Evolutionary conservation across 2,888 invertebrate species (phyloP), one percentile per base, ranked within the genome.

Genomic region (Drepana falcataria): DNA sequence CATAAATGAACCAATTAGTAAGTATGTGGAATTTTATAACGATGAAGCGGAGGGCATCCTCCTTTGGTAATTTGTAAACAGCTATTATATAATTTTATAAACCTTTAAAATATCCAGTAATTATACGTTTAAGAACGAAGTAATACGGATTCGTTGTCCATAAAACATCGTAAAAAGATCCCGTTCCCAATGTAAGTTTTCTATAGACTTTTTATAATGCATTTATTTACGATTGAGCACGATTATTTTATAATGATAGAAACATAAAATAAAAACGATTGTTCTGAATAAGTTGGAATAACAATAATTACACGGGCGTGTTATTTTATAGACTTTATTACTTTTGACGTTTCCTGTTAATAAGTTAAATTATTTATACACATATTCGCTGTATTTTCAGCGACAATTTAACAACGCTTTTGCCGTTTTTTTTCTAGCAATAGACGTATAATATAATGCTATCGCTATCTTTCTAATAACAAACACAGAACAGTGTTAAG

Each of bases 51-150:
- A 65, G 72, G 71, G 65, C 63, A 63, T 58, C 64, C 64, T 62
- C 64, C 63, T 56, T 60, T 57, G 61, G 65, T 69, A 63, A 69
- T 76, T 73, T 73, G 77, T 78, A 75, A 73, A 75, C 66, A 71
- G 65, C 68, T 61, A 44, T 44, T 44, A 69, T 73, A 77, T 73
- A 76, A 77, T 63, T 79, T 79, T 76, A 78, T 78, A 75, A 69
- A 66, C 61, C 69, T 69, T 71, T 66, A 65, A 69, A 57, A 61
- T 65, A 60, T 64, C 59, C 61, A 57, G 58, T 74, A 69, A 74
- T 78, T 74, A 71, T 63, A 61, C 56, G 41, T 48, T 53, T 53
- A 48, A 33, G 48, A 48, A 34, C 37, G 48, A 40, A 35, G 33
- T 53, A 48, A 53, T 62, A 59, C 64, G 69, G 68, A 69, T 64